Evolutionary conservation across 2,888 invertebrate species (phyloP).

Genomic region (Macrosoma leucophasiata): DNA sequence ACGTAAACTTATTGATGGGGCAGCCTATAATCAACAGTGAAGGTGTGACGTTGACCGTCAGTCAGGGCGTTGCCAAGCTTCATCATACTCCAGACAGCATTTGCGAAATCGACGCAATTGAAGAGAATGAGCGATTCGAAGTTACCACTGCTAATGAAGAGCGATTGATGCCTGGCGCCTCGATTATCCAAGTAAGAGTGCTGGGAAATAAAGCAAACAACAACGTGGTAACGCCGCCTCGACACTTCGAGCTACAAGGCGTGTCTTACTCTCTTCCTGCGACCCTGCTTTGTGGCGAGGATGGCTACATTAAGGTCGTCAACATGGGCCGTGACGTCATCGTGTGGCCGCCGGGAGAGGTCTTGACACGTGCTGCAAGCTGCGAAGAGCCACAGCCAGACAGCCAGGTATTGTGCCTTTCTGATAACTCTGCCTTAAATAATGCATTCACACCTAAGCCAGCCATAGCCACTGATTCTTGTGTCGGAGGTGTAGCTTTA

Average conservation of each 20-base stretch:
- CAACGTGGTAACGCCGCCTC: slow-evolving; percentile 21
- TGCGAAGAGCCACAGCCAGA: slow-evolving; percentile 14
- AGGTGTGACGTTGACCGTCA: slow-evolving; percentile 13
- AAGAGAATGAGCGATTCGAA: slow-evolving; percentile 15
- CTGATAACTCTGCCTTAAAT: slow-evolving; percentile 1
- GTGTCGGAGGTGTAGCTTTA: slow-evolving; percentile 14
- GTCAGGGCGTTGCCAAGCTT: slow-evolving; percentile 12
- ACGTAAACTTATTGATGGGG: slow-evolving; percentile 22
- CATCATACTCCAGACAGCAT: not conserved
- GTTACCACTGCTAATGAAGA: slow-evolving; percentile 17
- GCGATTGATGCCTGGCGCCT: slow-evolving; percentile 20
- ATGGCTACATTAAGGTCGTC: slow-evolving; percentile 27
- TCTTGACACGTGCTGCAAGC: slow-evolving; percentile 17
- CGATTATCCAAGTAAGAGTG: slow-evolving; percentile 22
- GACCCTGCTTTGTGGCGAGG: slow-evolving; percentile 24
- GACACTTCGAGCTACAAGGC: slow-evolving; percentile 24
- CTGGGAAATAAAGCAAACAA: slow-evolving; percentile 14
- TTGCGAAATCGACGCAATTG: slow-evolving; percentile 5
- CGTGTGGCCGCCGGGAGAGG: slow-evolving; percentile 12
- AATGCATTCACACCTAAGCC: too few species aligned
- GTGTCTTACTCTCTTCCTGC: slow-evolving; percentile 26
- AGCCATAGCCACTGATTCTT: too few species aligned
- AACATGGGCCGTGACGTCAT: slow-evolving; percentile 20
- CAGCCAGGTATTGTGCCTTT: slow-evolving; percentile 12
- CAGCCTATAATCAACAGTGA: slow-evolving; percentile 27